Conservation (phyloP, 2,113 vertebrate genomes). For the Muntiacus muntjak region DNA sequence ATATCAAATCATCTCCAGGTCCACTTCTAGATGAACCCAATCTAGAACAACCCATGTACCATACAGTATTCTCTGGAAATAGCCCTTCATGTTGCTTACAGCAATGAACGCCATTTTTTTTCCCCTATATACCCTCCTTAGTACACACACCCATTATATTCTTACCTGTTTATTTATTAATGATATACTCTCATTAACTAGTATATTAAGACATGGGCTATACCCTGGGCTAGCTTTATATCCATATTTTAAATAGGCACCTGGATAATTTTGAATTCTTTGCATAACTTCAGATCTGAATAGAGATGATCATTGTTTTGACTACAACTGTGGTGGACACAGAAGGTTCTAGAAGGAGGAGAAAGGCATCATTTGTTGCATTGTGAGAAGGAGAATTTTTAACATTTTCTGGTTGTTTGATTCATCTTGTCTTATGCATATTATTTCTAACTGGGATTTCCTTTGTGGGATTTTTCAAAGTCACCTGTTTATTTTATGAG, state of each 20-base stretch:
- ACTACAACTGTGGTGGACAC: background rate
- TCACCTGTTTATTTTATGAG: background rate
- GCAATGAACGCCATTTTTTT: background rate
- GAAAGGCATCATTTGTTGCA: background rate
- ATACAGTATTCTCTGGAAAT: background rate
- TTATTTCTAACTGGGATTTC: background rate
- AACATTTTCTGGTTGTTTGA: background rate
- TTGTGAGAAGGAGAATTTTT: background rate
- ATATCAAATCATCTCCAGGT: background rate
- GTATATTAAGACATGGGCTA: background rate
- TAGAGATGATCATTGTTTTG: background rate
- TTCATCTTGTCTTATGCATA: background rate
- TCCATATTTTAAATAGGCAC: background rate
- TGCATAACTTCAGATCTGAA: background rate
- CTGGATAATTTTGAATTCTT: constrained; percentile 21
- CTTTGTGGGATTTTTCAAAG: background rate
- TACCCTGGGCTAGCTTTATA: background rate
- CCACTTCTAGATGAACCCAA: background rate
- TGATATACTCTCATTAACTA: background rate
- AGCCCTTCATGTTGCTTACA: background rate
- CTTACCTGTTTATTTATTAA: constrained; percentile 7
- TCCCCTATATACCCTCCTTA: background rate
- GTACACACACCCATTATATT: background rate
- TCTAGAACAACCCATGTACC: background rate
- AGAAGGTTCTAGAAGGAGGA: background rate